Evolutionary conservation across 2,113 vertebrate genomes (phyloP), one percentile per base, ranked within the genome.

Genomic region (Pangasianodon gigas): DNA sequence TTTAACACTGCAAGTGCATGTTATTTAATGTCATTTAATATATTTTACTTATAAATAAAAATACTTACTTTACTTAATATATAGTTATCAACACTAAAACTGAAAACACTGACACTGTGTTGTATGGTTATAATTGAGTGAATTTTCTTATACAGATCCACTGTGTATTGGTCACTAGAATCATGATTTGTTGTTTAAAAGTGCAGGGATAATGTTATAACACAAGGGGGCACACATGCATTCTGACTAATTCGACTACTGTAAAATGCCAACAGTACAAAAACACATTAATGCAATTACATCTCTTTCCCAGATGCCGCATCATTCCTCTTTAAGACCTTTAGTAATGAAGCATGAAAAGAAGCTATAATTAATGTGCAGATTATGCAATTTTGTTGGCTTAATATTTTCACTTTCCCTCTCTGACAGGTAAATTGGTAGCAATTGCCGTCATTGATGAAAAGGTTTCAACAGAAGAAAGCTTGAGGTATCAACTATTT

Each of bases 391-490:
- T 21, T 75, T 44, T 8, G 6, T 75, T 69, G 48, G 16, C 11
- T 32, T 83, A 24, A n/a, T 37, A 79, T 52, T 86, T 71, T 62
- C 65, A 44, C 48, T 54, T 67, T 32, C 6, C 41, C 51, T 65
- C 6, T 84, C 54, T 77, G 79, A 67, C 95, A 99, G 98, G 98
- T 93, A 99, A 99, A 95, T 96, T 99, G 93, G 96, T 99, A 93
- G 97, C 96, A 90, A 97, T 99, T 87, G 98, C 98, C 87, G 93
- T 99, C 92, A 97, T 98, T 93, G 97, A 99, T 92, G 98, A 98
- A 94, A 99, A 98, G 95, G 97, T 98, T 91, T 95, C 95, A 92
- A 97, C 97, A 87, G 92, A 96, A 89, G 96, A 98, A 87, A 98
- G 98, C 91, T 93, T 93, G 93, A 98, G 98, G 98, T 99, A 97